Percentiles rank a stretch among this genome's conserved stretches.
Evolutionary conservation across 2,113 vertebrate species (phyloP).

Genomic region (Rhombomys opimus): DNA sequence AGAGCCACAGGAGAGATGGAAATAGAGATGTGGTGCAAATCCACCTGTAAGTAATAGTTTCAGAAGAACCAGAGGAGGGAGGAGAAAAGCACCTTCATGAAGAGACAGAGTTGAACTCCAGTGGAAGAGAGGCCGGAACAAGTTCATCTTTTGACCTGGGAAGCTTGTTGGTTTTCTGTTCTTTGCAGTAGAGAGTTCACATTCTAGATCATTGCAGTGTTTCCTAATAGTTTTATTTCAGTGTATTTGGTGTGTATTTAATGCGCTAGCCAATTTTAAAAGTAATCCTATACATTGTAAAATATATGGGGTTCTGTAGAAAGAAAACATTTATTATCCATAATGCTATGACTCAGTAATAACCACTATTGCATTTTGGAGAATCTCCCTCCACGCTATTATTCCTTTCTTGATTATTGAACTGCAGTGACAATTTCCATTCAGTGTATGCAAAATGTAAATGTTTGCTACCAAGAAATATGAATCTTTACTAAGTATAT

Average conservation of each 20-base stretch:
- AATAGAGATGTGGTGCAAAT: background rate
- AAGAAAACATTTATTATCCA: slow-evolving; percentile 44
- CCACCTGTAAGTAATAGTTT: background rate
- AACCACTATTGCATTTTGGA: slow-evolving; percentile 8
- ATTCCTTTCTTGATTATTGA: background rate
- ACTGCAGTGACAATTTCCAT: slow-evolving; percentile 23
- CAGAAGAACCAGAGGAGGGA: background rate
- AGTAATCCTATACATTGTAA: background rate
- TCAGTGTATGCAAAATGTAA: background rate
- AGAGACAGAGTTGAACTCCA: background rate
- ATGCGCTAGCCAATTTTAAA: background rate
- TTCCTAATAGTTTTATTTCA: slow-evolving; percentile 41
- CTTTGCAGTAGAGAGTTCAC: slow-evolving; percentile 15
- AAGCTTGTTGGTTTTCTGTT: slow-evolving; percentile 33
- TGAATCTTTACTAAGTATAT: background rate
- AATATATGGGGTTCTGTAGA: background rate
- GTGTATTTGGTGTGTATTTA: background rate
- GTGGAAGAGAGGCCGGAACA: background rate
- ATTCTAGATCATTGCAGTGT: background rate
- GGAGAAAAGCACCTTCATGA: too few relatives aligned
- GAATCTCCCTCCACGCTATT: background rate
- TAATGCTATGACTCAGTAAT: background rate
- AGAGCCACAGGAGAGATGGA: background rate
- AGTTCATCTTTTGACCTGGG: background rate
- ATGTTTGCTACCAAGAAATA: slow-evolving; percentile 14